These are phyloP conservation scores for Clostera curtula DNA, from an alignment of 2,888 invertebrate species.

Conservation along the genomic window DNA sequence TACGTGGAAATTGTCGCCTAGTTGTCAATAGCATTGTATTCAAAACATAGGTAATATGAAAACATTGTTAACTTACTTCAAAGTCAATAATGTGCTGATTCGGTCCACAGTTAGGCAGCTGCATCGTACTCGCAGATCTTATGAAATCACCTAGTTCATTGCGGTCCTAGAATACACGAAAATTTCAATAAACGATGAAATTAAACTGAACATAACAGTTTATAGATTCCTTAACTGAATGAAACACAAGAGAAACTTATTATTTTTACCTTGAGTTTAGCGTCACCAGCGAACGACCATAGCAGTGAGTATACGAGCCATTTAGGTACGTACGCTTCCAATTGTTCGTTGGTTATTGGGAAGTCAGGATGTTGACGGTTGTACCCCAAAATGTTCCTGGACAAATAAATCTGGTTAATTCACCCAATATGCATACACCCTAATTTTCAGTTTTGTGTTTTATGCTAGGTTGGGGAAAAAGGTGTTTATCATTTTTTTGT, in stretches of 20 bases:
- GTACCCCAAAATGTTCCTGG: slow-evolving; percentile 90
- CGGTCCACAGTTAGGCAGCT: slow-evolving; percentile 86
- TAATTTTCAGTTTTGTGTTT: too few relatives aligned
- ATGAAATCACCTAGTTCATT: slow-evolving; percentile 97
- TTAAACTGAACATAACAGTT: background rate
- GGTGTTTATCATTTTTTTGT: too few relatives aligned
- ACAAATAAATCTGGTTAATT: too few relatives aligned
- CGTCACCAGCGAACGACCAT: slow-evolving; percentile 99
- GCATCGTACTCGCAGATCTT: slow-evolving; percentile 94
- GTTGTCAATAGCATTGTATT: too few relatives aligned
- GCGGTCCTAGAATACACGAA: slow-evolving; percentile 65
- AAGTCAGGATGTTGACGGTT: slow-evolving; percentile 96
- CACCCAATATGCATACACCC: too few relatives aligned
- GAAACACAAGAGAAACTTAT: too few relatives aligned
- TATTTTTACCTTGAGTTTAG: slow-evolving; percentile 91
- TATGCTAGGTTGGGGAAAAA: too few relatives aligned
- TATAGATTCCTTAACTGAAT: too few relatives aligned
- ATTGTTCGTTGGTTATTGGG: slow-evolving; percentile 91
- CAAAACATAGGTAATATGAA: too few relatives aligned
- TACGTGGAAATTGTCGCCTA: too few relatives aligned
- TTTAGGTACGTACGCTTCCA: slow-evolving; percentile 96
- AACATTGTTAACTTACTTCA: too few relatives aligned
- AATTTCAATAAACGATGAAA: slow-evolving; percentile 1
- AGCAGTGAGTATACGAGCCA: slow-evolving; percentile 93
- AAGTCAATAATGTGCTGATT: slow-evolving; percentile 94